Evolutionary conservation across 2,113 vertebrate genomes (phyloP), one percentile per base, ranked within the genome.

Genomic region (Ciconia stormi): DNA sequence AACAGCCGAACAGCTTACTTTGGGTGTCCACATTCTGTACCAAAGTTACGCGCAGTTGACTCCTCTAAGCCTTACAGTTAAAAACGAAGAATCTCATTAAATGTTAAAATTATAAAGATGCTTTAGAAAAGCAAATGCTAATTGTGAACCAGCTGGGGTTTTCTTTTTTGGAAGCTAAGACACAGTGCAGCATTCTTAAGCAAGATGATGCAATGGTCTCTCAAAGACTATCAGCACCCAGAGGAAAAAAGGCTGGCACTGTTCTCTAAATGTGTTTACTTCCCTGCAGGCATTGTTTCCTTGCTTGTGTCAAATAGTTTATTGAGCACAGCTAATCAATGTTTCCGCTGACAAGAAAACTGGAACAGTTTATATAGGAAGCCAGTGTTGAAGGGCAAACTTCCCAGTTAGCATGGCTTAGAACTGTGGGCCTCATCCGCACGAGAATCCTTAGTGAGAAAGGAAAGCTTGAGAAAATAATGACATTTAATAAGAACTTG

Each of bases 291-390:
- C 87, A 89, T 84, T 87, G 92, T 94, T 96, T 96, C 93, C 93
- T 97, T 97, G 91, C 96, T 96, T 96, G 91, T 97, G 95, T 97
- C 97, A 97, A 94, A 97, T 82, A 95, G 92, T 94, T 97, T 97
- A 96, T 85, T 94, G 95, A 97, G 93, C 95, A 87, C 88, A 96
- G 95, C 94, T 97, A 96, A 97, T 97, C 85, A 95, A 92, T 92
- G 93, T 97, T 97, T 95, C 96, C 92, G 93, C 86, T 89, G 93
- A 96, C 84, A 91, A 96, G 94, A 87, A 92, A 92, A 96, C 63
- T 78, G 91, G 92, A 96, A 81, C 90, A 91, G 93, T 96, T 97
- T 89, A 94, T 89, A 92, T 65, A 89, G 96, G 88, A 96, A 89
- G 66, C 13, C 19, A 84, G 78, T 59, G 44, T 46, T 89, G 83